Percentiles rank a stretch among this genome's conserved stretches.
Conservation (phyloP, 2,113 vertebrate species). For the Verasper variegatus region DNA sequence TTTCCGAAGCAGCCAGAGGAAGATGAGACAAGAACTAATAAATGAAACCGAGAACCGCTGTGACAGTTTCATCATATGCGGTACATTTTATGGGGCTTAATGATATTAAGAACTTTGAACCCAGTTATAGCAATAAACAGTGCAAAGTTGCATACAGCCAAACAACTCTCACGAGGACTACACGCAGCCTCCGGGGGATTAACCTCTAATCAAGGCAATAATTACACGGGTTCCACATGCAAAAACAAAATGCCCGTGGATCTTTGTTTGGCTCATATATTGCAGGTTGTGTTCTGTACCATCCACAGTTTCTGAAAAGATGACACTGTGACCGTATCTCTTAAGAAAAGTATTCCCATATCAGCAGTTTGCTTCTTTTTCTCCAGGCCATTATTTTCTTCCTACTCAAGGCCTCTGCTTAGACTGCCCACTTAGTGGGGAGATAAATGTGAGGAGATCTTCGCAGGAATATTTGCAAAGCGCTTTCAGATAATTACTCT, state of each 20-base stretch:
- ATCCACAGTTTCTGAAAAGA: not conserved
- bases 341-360: not conserved
- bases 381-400: not conserved
- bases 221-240: slow-evolving; percentile 27
- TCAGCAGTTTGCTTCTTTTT: slow-evolving; percentile 12
- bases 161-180: slow-evolving; percentile 5
- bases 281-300: slow-evolving; percentile 29
- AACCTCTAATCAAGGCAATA: slow-evolving; percentile 31
- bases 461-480: not conserved
- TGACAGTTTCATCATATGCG: slow-evolving; percentile 48
- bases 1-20: slow-evolving; percentile 25
- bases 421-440: not conserved
- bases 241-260: slow-evolving; percentile 26
- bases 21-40: slow-evolving; percentile 44
- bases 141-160: slow-evolving; percentile 25
- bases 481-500: not conserved
- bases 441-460: not conserved
- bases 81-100: slow-evolving; percentile 46
- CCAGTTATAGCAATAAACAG: slow-evolving; percentile 24
- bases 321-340: not conserved
- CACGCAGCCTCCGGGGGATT: slow-evolving; percentile 28
- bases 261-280: not conserved
- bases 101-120: slow-evolving; percentile 59
- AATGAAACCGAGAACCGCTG: slow-evolving; percentile 19
- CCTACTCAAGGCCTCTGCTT: not conserved